Base-by-base conservation (phyloP, 2,888 invertebrate genomes). In the Apamea crenata region DNA sequence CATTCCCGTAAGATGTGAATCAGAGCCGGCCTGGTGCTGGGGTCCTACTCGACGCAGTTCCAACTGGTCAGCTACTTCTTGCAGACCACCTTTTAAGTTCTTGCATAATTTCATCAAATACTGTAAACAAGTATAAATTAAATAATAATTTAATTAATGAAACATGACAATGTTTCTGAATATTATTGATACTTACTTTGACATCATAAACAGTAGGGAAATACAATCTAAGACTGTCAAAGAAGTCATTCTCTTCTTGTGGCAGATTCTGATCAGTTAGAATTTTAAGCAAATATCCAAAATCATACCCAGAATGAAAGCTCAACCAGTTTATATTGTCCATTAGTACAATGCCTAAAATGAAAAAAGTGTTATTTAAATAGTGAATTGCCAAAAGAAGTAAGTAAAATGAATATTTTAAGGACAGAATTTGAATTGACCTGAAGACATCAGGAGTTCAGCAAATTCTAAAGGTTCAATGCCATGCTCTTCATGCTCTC, bases 231-330 rank as follows among this genome's bases (percentile, higher is more conserved):
- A 99, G 97, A 89, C 99, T 97, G 92, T 99, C 99, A 95, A 99
- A 99, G 94, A 99, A 99, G 92, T 99, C 99, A 91, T 98, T 98
- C 94, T 99, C 99, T 93, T 99, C 99, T 87, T 98, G 98, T 36
- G 99, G 99, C 91, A 99, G 97, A 94, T 99, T 98, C 93, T 98
- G 98, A 95, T 99, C 99, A 6, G 99, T 99, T 84, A 99, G 97
- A 82, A 99, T 97, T 96, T 99, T 99, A 72, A 99, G 97, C 89
- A 99, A 97, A 96, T 99, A 99, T 70, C 99, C 99, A 97, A 99
- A 99, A 97, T 99, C 99, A 95, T 99, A 99, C 85, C 99, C 99
- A 88, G 99, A 99, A 97, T 99, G 99, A 97, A 99, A 99, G 87
- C 99, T 99, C 67, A 99, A 97, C 99, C 99, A 99, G 95, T 99